phyloP scores from a whole-genome alignment of 2,113 vertebrate species.

The Apus apus region DNA sequence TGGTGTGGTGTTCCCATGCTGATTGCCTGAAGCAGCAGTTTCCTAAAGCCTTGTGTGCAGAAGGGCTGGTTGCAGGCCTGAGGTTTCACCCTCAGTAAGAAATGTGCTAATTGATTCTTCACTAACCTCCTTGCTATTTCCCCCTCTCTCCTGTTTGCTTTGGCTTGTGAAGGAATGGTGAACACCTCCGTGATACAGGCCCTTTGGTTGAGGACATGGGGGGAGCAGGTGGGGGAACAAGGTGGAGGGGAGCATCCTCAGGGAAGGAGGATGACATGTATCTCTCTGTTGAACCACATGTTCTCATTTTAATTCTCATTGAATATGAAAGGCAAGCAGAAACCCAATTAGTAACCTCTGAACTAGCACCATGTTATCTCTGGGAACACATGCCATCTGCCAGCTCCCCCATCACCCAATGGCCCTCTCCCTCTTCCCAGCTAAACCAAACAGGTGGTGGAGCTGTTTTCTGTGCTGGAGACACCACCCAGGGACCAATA shows the following conservation, averaged over 20 bases:
- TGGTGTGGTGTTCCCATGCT: rapidly evolving
- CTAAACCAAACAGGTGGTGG: neutral
- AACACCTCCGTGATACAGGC: rapidly evolving
- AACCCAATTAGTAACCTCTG: conserved; percentile 74
- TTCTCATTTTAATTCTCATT: conserved; percentile 16
- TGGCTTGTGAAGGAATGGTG: neutral
- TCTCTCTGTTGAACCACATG: neutral
- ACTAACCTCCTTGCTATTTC: neutral
- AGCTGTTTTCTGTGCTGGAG: neutral
- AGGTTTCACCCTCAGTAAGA: neutral
- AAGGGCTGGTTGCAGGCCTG: neutral
- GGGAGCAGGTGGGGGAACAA: rapidly evolving
- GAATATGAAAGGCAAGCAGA: conserved; percentile 58
- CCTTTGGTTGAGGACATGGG: neutral
- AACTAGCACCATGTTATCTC: conserved; percentile 58
- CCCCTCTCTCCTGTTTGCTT: neutral
- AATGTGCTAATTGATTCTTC: neutral
- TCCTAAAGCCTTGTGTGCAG: neutral
- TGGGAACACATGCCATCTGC: conserved; percentile 47
- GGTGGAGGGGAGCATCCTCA: neutral
- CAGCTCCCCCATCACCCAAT: rapidly evolving
- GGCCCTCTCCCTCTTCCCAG: neutral
- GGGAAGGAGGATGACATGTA: neutral
- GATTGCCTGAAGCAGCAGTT: rapidly evolving
- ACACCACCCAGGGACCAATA: neutral